These are phyloP conservation scores for Paratilapia polleni DNA, from an alignment of 2,113 vertebrate species.

Conservation along the genomic window DNA sequence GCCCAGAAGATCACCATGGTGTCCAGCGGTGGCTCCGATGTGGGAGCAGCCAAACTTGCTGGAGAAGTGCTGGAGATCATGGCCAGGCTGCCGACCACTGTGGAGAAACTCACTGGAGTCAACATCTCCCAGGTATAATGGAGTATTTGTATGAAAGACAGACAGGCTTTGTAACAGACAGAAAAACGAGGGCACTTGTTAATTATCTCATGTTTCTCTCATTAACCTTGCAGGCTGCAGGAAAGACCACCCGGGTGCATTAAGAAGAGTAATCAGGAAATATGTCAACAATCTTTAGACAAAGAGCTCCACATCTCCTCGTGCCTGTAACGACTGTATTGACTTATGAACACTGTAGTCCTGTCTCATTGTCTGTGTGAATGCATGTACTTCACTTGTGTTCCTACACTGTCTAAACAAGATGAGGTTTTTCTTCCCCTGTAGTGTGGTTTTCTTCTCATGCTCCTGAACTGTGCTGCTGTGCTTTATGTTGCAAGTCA, in stretches of 20 bases:
- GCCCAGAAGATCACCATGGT: constrained; percentile 89
- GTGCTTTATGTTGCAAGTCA: not conserved
- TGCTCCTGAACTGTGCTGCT: not conserved
- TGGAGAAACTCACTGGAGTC: constrained; percentile 90
- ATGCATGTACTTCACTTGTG: constrained; percentile 44
- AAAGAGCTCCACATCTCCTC: constrained; percentile 11
- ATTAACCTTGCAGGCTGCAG: constrained; percentile 46
- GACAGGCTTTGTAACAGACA: not conserved
- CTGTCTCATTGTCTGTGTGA: constrained; percentile 19
- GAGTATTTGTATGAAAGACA: not conserved
- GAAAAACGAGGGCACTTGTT: no score
- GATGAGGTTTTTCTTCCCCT: not conserved
- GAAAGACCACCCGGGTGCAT: constrained; percentile 31
- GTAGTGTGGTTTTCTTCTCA: not conserved
- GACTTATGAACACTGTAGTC: constrained; percentile 1
- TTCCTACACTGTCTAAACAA: not conserved
- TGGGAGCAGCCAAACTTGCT: constrained; percentile 88
- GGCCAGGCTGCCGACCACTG: constrained; percentile 79
- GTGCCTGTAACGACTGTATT: constrained; percentile 48
- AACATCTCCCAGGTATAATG: constrained; percentile 83
- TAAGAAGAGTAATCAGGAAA: constrained; percentile 44
- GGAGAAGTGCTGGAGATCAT: constrained; percentile 92
- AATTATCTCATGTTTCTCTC: not conserved
- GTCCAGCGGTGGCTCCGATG: constrained; percentile 85
- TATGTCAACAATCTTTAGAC: not conserved